Conservation (phyloP, 2,888 invertebrate species). For the Hypercompe scribonia region DNA sequence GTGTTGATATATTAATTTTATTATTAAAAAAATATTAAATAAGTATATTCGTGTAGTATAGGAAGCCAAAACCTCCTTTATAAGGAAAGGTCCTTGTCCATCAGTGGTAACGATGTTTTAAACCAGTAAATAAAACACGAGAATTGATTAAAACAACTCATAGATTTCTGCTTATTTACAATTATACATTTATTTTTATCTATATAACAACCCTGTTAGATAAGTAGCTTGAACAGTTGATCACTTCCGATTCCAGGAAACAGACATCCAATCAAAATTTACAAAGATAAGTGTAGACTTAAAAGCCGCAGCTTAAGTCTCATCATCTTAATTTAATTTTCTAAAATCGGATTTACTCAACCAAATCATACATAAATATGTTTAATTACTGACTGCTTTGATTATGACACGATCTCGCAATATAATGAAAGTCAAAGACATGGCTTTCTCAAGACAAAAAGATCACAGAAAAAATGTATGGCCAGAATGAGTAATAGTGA, state of each 20-base stretch:
- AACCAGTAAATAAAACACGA: slow-evolving; percentile 37
- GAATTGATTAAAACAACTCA: slow-evolving; percentile 59
- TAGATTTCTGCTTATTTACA: slow-evolving; percentile 74
- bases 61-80: no score
- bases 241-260: slow-evolving; percentile 27
- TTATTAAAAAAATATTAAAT: no score
- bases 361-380: slow-evolving; percentile 19
- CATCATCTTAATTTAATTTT: not conserved
- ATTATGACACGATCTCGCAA: slow-evolving; percentile 47
- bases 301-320: not conserved
- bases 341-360: slow-evolving; percentile 22
- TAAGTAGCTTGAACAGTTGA: slow-evolving; percentile 40
- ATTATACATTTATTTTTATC: slow-evolving; percentile 56
- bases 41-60: no score
- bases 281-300: not conserved
- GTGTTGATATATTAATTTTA: no score
- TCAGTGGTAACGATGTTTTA: not conserved
- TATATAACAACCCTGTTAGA: slow-evolving; percentile 79
- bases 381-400: slow-evolving; percentile 38
- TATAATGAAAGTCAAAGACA: slow-evolving; percentile 37
- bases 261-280: not conserved
- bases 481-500: slow-evolving; percentile 44
- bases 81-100: no score
- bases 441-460: slow-evolving; percentile 50
- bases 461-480: slow-evolving; percentile 62